Percentiles rank a stretch among this genome's conserved stretches.
These are phyloP conservation scores for Ginglymostoma cirratum DNA, from an alignment of 2,113 vertebrate species.

Conservation along the genomic window DNA sequence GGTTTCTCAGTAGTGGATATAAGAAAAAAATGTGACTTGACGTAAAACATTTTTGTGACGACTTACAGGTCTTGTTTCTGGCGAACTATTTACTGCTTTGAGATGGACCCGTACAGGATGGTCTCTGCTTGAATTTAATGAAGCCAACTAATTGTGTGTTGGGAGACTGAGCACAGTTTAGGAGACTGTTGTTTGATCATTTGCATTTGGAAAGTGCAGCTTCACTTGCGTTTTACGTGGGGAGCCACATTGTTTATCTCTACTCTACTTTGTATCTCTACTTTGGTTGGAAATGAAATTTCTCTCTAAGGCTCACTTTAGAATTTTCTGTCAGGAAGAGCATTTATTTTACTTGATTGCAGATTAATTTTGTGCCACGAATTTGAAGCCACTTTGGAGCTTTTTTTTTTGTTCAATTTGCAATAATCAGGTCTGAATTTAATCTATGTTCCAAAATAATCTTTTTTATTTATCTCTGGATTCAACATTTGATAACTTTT, in stretches of 20 bases:
- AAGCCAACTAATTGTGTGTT: not conserved
- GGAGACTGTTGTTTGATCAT: no score
- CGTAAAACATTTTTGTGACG: no score
- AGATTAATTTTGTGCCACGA: not conserved
- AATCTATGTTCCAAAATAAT: no score
- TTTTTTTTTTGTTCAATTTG: not conserved
- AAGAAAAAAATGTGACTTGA: no score
- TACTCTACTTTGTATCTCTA: no score
- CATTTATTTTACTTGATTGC: not conserved
- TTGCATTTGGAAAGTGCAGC: not conserved
- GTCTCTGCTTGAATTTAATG: not conserved
- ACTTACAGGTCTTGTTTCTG: not conserved
- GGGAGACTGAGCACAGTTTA: no score
- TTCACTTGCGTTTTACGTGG: not conserved
- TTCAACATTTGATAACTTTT: not conserved
- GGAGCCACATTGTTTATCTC: no score
- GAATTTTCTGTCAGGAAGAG: not conserved
- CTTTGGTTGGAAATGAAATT: not conserved
- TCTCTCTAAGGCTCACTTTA: not conserved
- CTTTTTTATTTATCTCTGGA: not conserved
- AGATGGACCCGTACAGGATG: not conserved
- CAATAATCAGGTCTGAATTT: not conserved
- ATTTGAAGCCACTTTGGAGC: not conserved
- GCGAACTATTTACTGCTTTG: not conserved
- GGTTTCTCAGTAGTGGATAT: no score